These are phyloP conservation scores for Rhimphoctona megacephalus DNA, from an alignment of 2,888 invertebrate species.

Conservation along the genomic window DNA sequence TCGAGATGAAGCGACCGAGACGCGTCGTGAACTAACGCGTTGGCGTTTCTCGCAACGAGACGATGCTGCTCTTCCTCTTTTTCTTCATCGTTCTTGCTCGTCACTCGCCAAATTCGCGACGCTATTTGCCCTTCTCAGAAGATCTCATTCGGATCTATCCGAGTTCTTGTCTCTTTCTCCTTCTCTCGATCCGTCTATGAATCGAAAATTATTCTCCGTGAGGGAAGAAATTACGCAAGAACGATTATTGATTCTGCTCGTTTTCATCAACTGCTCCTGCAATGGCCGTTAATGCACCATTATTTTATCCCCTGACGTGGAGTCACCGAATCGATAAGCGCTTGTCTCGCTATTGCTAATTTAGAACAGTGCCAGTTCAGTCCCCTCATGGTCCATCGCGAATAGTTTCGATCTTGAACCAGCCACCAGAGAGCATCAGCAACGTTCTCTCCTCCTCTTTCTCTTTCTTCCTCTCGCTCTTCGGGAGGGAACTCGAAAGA, in stretches of 20 bases:
- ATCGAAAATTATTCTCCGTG: not conserved
- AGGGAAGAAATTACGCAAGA: not conserved
- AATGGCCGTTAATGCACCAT: conserved; percentile 16
- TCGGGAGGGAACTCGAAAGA: conserved; percentile 37
- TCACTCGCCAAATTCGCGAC: conserved; percentile 37
- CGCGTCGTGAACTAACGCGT: conserved; percentile 73
- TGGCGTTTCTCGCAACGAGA: conserved; percentile 68
- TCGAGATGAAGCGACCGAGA: conserved; percentile 77
- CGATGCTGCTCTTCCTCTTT: conserved; percentile 62
- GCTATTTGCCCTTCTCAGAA: conserved; percentile 16
- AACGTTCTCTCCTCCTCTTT: conserved; percentile 19
- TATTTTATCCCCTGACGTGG: conserved; percentile 1
- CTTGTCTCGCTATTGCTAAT: conserved; percentile 61
- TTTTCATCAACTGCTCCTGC: not conserved
- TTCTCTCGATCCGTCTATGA: not conserved
- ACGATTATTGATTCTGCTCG: conserved; percentile 1
- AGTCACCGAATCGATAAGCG: conserved; percentile 20
- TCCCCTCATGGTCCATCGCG: conserved; percentile 23
- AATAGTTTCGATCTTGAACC: conserved; percentile 30
- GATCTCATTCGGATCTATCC: conserved; percentile 9
- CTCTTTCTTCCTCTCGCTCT: conserved; percentile 9
- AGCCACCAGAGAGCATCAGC: conserved; percentile 32
- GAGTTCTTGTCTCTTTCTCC: not conserved
- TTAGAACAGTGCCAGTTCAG: conserved; percentile 6
- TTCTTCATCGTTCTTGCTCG: conserved; percentile 34